These are phyloP conservation scores for Percopsis omiscomaycus DNA, from an alignment of 2,797 vertebrate genomes.

Conservation along the genomic window DNA sequence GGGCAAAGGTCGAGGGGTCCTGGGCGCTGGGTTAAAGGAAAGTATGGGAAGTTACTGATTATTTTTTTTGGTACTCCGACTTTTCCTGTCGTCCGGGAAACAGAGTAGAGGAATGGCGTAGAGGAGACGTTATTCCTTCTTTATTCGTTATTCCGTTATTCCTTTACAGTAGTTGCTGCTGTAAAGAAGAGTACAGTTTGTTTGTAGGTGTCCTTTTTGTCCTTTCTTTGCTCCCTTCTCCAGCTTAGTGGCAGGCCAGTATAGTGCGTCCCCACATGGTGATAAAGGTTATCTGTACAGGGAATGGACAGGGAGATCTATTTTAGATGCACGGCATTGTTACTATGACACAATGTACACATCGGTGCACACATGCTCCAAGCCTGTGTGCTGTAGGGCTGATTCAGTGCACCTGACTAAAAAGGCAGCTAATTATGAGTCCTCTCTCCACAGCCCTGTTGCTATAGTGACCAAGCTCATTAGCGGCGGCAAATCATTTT, in stretches of 20 bases:
- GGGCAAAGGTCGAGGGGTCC: constrained; percentile 27
- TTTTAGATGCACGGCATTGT: no score
- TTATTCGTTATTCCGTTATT: neutral
- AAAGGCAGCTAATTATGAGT: constrained; percentile 51
- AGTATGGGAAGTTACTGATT: constrained; percentile 7
- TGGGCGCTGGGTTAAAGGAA: constrained; percentile 7
- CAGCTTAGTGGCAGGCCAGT: no score
- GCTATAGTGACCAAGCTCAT: constrained; percentile 62
- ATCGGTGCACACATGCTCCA: constrained; percentile 3
- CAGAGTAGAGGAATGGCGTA: neutral
- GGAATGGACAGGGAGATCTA: no score
- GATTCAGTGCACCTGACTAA: constrained; percentile 37
- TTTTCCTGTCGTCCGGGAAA: neutral
- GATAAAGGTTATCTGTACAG: no score
- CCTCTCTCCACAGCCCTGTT: constrained; percentile 50
- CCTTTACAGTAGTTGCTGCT: constrained; percentile 12
- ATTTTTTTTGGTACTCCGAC: constrained; percentile 5
- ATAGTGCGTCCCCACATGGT: no score
- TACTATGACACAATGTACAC: neutral
- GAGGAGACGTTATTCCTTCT: constrained; percentile 21
- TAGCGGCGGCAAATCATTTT: constrained; percentile 34
- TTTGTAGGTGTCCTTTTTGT: constrained; percentile 6
- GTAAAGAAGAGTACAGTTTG: neutral
- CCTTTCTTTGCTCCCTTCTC: neutral
- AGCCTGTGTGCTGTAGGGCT: constrained; percentile 3